Percentiles rank a stretch among this genome's conserved stretches.
Evolutionary conservation across 53 echinoderm and acorn worm genomes (phyloP).

Genomic region (Patiria pectinifera): DNA sequence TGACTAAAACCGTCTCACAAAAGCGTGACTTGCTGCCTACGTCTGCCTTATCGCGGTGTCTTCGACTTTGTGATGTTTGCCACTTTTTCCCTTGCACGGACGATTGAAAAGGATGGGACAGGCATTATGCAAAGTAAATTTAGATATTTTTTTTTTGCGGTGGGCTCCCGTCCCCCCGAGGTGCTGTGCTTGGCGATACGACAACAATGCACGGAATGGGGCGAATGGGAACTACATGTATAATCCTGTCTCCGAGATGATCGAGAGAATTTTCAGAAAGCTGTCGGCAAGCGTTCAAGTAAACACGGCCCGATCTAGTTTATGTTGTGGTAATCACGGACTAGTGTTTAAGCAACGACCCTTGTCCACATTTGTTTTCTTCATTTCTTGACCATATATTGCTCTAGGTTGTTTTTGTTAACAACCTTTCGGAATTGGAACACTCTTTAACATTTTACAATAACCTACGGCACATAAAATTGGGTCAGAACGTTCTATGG

Average conservation of each 20-base stretch:
- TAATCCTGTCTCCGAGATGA: neutral
- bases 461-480: too few species aligned
- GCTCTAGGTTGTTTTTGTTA: too few species aligned
- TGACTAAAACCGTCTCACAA: neutral
- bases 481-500: too few species aligned
- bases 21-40: neutral
- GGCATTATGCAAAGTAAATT: neutral
- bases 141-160: neutral
- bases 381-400: too few species aligned
- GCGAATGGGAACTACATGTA: neutral
- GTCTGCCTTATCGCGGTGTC: neutral
- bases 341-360: too few species aligned
- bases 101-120: neutral
- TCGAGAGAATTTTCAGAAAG: neutral
- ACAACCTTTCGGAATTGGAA: too few species aligned
- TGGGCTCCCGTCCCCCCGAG: neutral
- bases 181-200: neutral
- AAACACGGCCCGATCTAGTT: neutral
- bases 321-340: too few species aligned
- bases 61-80: neutral
- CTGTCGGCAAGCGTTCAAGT: neutral
- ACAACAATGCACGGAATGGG: slow-evolving; percentile 2
- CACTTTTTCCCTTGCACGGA: neutral
- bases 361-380: too few species aligned
- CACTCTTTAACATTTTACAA: too few species aligned